phyloP scores from a whole-genome alignment of 2,797 vertebrate species.

The Euthynnus affinis region DNA sequence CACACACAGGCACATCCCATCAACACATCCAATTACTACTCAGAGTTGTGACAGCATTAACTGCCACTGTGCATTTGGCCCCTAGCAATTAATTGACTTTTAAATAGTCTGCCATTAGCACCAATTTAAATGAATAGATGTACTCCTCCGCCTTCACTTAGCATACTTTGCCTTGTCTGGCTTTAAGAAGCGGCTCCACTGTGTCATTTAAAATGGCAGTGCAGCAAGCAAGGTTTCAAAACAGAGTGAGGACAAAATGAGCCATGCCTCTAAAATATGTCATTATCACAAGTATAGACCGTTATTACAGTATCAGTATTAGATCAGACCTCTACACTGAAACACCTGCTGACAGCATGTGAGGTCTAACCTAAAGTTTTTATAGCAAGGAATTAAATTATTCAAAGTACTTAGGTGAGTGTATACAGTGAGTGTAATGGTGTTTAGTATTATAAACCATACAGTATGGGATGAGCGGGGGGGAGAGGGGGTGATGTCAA shows the following conservation, averaged over 20 bases:
- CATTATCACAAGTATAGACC: slow-evolving; percentile 26
- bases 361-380: not conserved
- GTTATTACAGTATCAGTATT: slow-evolving; percentile 23
- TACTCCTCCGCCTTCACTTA: slow-evolving; percentile 69
- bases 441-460: slow-evolving; percentile 41
- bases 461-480: slow-evolving; percentile 19
- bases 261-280: slow-evolving; percentile 16
- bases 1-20: slow-evolving; percentile 50
- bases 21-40: slow-evolving; percentile 76
- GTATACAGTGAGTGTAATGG: not conserved
- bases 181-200: slow-evolving; percentile 49
- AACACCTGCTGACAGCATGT: slow-evolving; percentile 3
- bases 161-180: slow-evolving; percentile 51
- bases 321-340: slow-evolving; percentile 10
- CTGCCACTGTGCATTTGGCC: slow-evolving; percentile 77
- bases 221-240: slow-evolving; percentile 31
- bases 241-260: slow-evolving; percentile 19
- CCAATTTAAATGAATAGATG: slow-evolving; percentile 80
- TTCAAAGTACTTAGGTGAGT: not conserved
- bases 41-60: slow-evolving; percentile 78
- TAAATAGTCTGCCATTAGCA: slow-evolving; percentile 82
- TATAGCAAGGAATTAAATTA: not conserved
- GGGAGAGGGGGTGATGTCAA: slow-evolving; percentile 49
- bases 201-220: slow-evolving; percentile 28
- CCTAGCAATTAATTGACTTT: slow-evolving; percentile 79